Evolutionary conservation across 2,888 invertebrate species (phyloP), one percentile per base, ranked within the genome.

Genomic region (Leptinotarsa haldemani): DNA sequence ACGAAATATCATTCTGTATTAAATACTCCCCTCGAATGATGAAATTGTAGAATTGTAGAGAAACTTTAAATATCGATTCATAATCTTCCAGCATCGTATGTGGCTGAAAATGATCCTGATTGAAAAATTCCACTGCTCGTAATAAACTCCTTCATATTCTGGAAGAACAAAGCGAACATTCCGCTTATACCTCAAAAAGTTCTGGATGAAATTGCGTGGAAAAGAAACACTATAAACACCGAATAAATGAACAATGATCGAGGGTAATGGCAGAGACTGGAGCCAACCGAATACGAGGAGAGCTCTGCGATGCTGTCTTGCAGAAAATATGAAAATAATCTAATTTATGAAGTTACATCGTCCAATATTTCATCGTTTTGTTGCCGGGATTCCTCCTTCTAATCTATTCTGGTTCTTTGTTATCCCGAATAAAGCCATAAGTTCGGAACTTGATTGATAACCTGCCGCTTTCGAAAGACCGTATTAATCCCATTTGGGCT

Each of bases 141-240:
- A n/a, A 53, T 18, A 12, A 20, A 20, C 7, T n/a, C 7, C 30
- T 4, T 30, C 4, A n/a, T n/a, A 53, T 53, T 40, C 7, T 40
- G 1, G 2, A 15, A 30, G 15, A 46, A 30, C 18, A 67, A 67
- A 20, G 30, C 50, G 7, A 65, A 47, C 22, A n/a, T 30, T 53
- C 15, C 18, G 67, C 63, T 61, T 81, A 84, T 88, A 90, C 89
- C 89, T 88, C 86, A 88, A 88, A 82, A 84, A 84, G 81, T 84
- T 82, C 67, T 79, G 83, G 80, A 83, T 84, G 83, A 85, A 86
- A 86, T 85, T 84, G 85, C 80, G 82, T 78, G 85, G 85, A 86
- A 85, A 85, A 84, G 84, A 81, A 84, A 84, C 83, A 82, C 83
- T 20, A 68, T 68, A 68, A 84, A 85, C 84, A 82, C 72, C 80